These are phyloP conservation scores for Sciurus niger DNA, from an alignment of 2,113 vertebrate species.

Conservation along the genomic window DNA sequence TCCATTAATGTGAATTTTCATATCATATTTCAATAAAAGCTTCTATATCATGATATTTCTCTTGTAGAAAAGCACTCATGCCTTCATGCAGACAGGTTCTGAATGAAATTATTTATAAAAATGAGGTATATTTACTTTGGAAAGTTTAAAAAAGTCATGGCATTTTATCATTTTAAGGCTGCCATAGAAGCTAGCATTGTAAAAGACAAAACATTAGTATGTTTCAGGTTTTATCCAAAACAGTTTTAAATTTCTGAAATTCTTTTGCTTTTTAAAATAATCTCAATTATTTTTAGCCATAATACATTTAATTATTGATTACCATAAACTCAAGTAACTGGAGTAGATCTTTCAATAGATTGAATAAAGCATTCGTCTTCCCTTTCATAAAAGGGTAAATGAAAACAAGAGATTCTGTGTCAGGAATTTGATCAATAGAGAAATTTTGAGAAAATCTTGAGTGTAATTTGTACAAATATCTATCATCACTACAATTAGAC, in stretches of 20 bases:
- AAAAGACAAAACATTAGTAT: not conserved
- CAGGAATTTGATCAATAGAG: slow-evolving; percentile 9
- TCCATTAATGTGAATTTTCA: not conserved
- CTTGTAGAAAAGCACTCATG: slow-evolving; percentile 11
- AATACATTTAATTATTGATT: slow-evolving; percentile 44
- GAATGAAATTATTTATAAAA: slow-evolving; percentile 55
- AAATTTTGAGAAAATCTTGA: slow-evolving; percentile 49
- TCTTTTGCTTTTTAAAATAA: slow-evolving; percentile 57
- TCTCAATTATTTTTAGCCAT: slow-evolving; percentile 62
- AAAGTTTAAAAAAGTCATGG: slow-evolving; percentile 11
- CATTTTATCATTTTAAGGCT: slow-evolving; percentile 70
- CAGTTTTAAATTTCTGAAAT: slow-evolving; percentile 63
- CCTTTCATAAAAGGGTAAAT: slow-evolving; percentile 47
- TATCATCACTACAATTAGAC: not conserved
- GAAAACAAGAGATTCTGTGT: slow-evolving; percentile 33
- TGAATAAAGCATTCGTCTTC: not conserved
- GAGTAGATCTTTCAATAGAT: slow-evolving; percentile 10
- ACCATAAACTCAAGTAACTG: slow-evolving; percentile 37
- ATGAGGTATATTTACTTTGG: slow-evolving; percentile 41
- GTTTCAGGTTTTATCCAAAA: slow-evolving; percentile 52
- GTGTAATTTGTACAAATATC: slow-evolving; percentile 1
- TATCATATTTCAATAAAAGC: slow-evolving; percentile 2
- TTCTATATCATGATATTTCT: slow-evolving; percentile 38
- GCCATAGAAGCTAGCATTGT: slow-evolving; percentile 48
- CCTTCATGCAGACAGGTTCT: slow-evolving; percentile 46